Conservation (phyloP, 2,888 invertebrate genomes). For the Caradrina kadenii region DNA sequence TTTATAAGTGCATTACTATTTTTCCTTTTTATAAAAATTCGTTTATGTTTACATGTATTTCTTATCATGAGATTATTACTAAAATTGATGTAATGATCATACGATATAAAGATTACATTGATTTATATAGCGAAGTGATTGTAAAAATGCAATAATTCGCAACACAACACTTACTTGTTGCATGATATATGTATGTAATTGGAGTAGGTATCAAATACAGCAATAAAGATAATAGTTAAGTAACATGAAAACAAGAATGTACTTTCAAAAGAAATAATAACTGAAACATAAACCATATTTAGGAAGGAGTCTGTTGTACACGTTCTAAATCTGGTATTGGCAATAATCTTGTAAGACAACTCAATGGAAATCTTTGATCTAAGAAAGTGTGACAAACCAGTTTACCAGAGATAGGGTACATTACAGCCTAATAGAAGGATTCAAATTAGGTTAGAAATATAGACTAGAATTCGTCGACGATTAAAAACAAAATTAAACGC, state of each 20-base stretch:
- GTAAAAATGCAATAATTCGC: conserved; percentile 46
- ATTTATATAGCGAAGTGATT: conserved; percentile 34
- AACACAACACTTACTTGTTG: conserved; percentile 41
- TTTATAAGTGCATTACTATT: not conserved
- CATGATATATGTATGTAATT: conserved; percentile 46
- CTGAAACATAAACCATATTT: conserved; percentile 29
- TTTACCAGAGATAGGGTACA: conserved; percentile 1
- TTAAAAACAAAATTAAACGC: not conserved
- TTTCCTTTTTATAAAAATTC: not conserved
- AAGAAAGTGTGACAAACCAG: conserved; percentile 1
- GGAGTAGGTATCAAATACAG: conserved; percentile 43
- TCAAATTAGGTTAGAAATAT: not conserved
- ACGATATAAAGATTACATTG: conserved; percentile 27
- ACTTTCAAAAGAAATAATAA: conserved; percentile 39
- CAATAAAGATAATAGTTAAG: conserved; percentile 44
- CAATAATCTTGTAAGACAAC: conserved; percentile 27
- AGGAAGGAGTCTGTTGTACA: not conserved
- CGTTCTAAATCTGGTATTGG: conserved; percentile 15
- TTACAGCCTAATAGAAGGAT: conserved; percentile 6
- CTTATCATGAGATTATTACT: conserved; percentile 8
- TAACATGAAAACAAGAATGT: conserved; percentile 44
- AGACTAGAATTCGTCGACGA: not conserved
- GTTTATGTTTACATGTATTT: conserved; percentile 8
- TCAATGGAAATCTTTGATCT: conserved; percentile 14
- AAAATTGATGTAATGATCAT: conserved; percentile 19